Base-by-base conservation (phyloP, 2,113 vertebrate species). In the Chaetorhynchus papuensis region DNA sequence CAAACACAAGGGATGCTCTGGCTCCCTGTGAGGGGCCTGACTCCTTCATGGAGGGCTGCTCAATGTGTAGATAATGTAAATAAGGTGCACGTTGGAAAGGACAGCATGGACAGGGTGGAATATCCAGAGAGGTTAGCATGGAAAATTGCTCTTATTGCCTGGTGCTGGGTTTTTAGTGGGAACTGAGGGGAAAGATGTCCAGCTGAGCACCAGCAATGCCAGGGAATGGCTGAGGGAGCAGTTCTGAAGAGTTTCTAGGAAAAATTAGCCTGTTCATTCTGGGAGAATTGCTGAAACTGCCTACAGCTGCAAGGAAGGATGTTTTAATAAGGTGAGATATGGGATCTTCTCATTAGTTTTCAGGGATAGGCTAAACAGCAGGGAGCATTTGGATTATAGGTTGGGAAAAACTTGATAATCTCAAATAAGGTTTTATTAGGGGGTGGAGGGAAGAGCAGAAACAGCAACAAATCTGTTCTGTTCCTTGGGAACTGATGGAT, bases 311-410 rank as follows among this genome's bases (percentile, higher is more conserved):
- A 66, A 74, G 66, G 53, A 49, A 72, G 33, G 52, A 24, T 65
- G 53, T 69, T 94, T 88, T 81, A 89, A 68, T 81, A 66, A 75
- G 74, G 65, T 68, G 57, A 82, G 50, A 37, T 76, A 59, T 27
- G 52, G n/a, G 35, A 70, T 85, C 54, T 84, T 82, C 66, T 91
- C 52, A 21, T 90, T 90, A 79, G 28, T 75, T 90, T 53, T n/a
- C 63, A 79, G 53, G 53, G 81, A 61, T 11, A 47, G 53, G 66
- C 64, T 47, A 41, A 94, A 49, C 70, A 91, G 81, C 70, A 76
- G 90, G 71, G 66, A 88, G 31, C 33, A 39, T 77, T 93, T 94
- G 78, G 78, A 60, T 90, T 76, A 15, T 59, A 50, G 31, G 9
- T n/a, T 80, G 77, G 79, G 66, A 60, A 82, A 82, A 95, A 39